Conservation (phyloP, 2,113 vertebrate genomes). For the Morone saxatilis region DNA sequence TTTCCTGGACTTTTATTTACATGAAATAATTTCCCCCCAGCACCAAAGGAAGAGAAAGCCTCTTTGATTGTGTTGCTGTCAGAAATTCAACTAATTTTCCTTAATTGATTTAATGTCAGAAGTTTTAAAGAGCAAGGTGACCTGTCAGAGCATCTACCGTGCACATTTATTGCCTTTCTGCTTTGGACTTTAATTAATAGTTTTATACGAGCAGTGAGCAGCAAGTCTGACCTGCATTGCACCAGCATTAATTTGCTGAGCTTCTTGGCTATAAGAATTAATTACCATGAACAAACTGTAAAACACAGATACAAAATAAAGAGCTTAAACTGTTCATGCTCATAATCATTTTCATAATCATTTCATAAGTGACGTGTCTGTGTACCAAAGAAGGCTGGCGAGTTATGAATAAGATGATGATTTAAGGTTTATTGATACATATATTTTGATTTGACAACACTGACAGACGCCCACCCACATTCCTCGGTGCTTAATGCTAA, state of each 20-base stretch:
- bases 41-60: neutral
- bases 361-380: conserved; percentile 25
- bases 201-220: conserved; percentile 58
- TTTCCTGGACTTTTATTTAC: neutral
- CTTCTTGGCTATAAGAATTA: conserved; percentile 65
- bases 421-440: neutral
- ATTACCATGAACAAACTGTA: conserved; percentile 69
- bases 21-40: neutral
- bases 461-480: neutral
- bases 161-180: conserved; percentile 49
- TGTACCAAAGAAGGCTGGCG: conserved; percentile 14
- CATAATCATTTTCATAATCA: conserved; percentile 57
- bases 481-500: conserved; percentile 17
- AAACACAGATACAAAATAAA: conserved; percentile 64
- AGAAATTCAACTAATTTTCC: conserved; percentile 30
- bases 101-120: conserved; percentile 49
- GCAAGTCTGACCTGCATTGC: conserved; percentile 57
- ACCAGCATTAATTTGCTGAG: conserved; percentile 70
- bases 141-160: conserved; percentile 19
- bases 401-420: neutral
- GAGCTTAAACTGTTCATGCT: conserved; percentile 64
- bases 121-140: conserved; percentile 63
- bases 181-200: conserved; percentile 74
- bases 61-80: neutral
- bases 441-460: neutral